Base-by-base conservation (phyloP, 2,113 vertebrate species). In the Gracilinanus agilis region DNA sequence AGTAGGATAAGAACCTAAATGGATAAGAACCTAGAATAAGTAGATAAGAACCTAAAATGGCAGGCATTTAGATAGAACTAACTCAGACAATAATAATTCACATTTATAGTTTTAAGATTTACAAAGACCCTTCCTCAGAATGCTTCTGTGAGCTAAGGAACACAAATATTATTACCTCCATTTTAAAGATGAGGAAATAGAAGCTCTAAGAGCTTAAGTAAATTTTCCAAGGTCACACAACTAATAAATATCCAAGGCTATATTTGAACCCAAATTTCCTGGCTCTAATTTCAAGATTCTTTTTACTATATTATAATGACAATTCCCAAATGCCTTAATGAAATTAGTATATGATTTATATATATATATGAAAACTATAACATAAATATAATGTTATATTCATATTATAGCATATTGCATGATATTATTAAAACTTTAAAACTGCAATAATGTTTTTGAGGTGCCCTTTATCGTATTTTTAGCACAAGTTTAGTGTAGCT, bases 81-180 rank as follows among this genome's bases (percentile, higher is more conserved):
- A 90, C 88, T 94, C 90, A 54, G 92, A 91, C 40, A 91, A 95
- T 91, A 40, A 24, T 40, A 56, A 40, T 92, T 95, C 96, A 24
- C 94, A 25, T 67, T 67, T 93, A 56, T 67, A 54, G 0, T 83
- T 83, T 40, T 9, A 40, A 2, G n/a, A 6, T 83, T 83, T 83
- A 5, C 16, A 23, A 40, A 83, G 16, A 83, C 19, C 34, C 67
- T 83, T 83, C 19, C 16, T n/a, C 6, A 40, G n/a, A 83, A 23
- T 83, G 67, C n/a, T 40, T n/a, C n/a, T 23, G 19, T 83, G 19
- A 83, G 19, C 6, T 83, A 21, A 83, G 40, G 40, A 83, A 40
- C 34, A 40, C 34, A 83, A 19, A 40, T 83, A 67, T 58, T 67
- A 40, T 83, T 83, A n/a, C 21, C 67, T 83, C 34, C n/a, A 9